Conservation (phyloP, 2,113 vertebrate genomes). For the Mus pahari region DNA sequence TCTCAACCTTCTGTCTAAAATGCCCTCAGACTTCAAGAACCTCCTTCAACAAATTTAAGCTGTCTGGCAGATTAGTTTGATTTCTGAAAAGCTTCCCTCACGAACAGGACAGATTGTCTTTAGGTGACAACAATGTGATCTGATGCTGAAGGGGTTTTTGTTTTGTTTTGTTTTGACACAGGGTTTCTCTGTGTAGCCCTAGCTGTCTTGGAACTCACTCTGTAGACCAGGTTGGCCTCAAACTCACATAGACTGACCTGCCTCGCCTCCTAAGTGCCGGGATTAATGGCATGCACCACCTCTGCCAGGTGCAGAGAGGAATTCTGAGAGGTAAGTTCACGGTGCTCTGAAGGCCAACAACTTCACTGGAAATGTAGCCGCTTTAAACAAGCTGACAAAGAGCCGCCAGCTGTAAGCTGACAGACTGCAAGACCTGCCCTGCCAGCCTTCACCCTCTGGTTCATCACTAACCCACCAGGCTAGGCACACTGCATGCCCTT, state of each 20-base stretch:
- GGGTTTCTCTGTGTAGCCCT: neutral
- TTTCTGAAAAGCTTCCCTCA: neutral
- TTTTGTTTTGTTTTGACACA: neutral
- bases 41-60: neutral
- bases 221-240: too few species aligned
- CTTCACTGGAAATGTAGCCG: neutral
- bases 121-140: neutral
- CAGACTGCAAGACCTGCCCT: neutral
- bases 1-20: neutral
- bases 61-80: neutral
- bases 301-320: neutral
- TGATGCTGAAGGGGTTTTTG: neutral
- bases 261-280: neutral
- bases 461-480: neutral
- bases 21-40: neutral
- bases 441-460: neutral
- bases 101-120: neutral
- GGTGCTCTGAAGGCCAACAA: neutral
- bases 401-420: neutral
- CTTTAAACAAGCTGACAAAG: neutral
- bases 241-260: neutral
- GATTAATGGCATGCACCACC: neutral
- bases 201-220: neutral
- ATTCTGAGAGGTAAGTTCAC: neutral
- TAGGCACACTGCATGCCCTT: neutral